Conservation (phyloP, 2,113 vertebrate genomes). For the Fregata magnificens region DNA sequence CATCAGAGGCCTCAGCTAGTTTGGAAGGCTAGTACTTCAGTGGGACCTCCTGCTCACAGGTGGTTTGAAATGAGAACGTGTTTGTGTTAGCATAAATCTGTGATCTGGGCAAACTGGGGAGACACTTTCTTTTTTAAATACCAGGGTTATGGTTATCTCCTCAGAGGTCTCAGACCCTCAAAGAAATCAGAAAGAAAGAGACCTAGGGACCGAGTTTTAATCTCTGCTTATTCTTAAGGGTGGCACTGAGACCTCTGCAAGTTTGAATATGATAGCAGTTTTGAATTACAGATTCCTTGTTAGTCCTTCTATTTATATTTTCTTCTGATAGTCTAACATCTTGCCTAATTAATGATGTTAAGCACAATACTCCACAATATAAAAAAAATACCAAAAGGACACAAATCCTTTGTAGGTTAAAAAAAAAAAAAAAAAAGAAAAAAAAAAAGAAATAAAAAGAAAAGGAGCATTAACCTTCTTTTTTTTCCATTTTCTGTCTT, state of each 20-base stretch:
- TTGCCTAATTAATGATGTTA: not conserved
- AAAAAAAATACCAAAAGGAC: not conserved
- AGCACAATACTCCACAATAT: not conserved
- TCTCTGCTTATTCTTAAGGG: not conserved
- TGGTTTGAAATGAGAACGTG: not conserved
- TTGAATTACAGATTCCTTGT: not conserved
- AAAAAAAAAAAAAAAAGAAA: not conserved
- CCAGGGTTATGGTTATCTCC: not conserved
- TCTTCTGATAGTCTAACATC: not conserved
- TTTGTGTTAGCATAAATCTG: not conserved
- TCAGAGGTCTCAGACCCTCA: not conserved
- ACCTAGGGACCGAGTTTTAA: not conserved
- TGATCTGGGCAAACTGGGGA: not conserved
- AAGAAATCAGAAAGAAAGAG: not conserved
- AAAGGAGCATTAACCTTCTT: not conserved
- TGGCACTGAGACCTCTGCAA: accelerated
- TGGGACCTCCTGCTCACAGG: not conserved
- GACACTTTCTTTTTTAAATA: not conserved
- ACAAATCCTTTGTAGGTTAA: not conserved
- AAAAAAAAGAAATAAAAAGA: not conserved
- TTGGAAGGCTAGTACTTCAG: not conserved
- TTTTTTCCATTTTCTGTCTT: not conserved
- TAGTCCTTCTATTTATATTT: not conserved
- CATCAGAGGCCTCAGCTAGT: not conserved
- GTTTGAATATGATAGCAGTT: not conserved